These are phyloP conservation scores for Chloroceryle amazona DNA, from an alignment of 2,797 vertebrate species.

Conservation along the genomic window DNA sequence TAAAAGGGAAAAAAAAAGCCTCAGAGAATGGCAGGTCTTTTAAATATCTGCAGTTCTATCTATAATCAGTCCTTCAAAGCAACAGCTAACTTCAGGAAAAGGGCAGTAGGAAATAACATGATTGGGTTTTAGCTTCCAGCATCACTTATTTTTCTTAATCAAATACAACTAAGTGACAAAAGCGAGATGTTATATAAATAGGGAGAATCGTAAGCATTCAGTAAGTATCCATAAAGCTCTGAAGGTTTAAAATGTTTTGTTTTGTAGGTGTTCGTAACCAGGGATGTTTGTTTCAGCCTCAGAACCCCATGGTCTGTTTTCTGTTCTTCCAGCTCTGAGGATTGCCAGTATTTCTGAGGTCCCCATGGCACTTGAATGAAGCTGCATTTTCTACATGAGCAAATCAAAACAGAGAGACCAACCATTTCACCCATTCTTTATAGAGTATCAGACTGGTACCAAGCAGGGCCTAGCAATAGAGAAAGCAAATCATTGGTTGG, in stretches of 20 bases:
- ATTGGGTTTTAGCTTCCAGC: not conserved
- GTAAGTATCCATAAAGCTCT: not conserved
- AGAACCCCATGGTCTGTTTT: not conserved
- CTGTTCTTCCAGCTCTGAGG: not conserved
- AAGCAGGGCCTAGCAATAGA: not conserved
- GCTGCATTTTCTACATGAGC: not conserved
- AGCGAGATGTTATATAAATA: not conserved
- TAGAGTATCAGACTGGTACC: not conserved
- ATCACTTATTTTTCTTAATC: not conserved
- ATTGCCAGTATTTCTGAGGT: not conserved
- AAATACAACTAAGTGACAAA: not conserved
- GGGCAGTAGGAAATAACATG: not conserved
- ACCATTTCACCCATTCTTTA: not conserved
- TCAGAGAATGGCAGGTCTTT: not conserved
- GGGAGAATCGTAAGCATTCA: accelerated
- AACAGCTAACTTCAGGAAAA: not conserved
- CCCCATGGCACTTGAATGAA: not conserved
- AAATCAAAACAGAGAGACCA: not conserved
- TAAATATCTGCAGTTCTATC: not conserved
- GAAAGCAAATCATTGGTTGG: not conserved
- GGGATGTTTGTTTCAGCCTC: not conserved
- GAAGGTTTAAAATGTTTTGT: not conserved
- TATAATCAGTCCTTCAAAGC: not conserved
- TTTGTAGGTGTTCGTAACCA: not conserved
- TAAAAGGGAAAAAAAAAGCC: not conserved